Evolutionary conservation across 2,113 vertebrate genomes (phyloP), one percentile per base, ranked within the genome.

Genomic region (Thalassoma bifasciatum): DNA sequence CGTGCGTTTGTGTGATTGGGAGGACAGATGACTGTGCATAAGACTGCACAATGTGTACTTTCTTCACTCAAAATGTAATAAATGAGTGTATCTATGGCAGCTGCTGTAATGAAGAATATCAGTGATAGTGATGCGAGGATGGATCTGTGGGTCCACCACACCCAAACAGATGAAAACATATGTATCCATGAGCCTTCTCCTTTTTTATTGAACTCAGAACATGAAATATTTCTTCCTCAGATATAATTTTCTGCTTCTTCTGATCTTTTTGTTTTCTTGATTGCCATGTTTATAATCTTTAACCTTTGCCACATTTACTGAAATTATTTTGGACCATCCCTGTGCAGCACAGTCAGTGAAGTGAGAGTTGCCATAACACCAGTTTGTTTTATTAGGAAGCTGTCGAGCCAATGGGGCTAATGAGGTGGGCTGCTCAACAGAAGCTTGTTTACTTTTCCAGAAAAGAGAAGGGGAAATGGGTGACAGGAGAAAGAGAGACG

Each of bases 391-490:
- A 57, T 53, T 24, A 42, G 72, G 72, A 70, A 61, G 67, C 75
- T 75, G 80, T 75, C 64, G 49, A 63, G 73, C 61, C 62, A 83
- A 49, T 42, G 68, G 57, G 44, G 49, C 75, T 84, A 82, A 86
- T 81, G 71, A 86, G 68, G 10, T 24, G 51, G 53, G 66, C 37
- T 36, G 81, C 60, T 36, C 79, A 54, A 82, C 77, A 67, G 72
- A 37, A 64, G 71, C 73, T 56, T 89, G 85, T 90, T 90, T 88
- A 71, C 68, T 81, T 91, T 85, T 88, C 78, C 80, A 82, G 47
- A 26, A 46, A 53, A 59, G 61, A 40, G 38, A 67, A 19, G 24
- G 34, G 68, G 26, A 73, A 46, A 36, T 7, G 53, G 59, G 46
- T 12, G 57, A 40, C 22, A 13, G 13, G 36, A 75, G 44, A n/a